Base-by-base conservation (phyloP, 2,113 vertebrate genomes). In the Mobula birostris region DNA sequence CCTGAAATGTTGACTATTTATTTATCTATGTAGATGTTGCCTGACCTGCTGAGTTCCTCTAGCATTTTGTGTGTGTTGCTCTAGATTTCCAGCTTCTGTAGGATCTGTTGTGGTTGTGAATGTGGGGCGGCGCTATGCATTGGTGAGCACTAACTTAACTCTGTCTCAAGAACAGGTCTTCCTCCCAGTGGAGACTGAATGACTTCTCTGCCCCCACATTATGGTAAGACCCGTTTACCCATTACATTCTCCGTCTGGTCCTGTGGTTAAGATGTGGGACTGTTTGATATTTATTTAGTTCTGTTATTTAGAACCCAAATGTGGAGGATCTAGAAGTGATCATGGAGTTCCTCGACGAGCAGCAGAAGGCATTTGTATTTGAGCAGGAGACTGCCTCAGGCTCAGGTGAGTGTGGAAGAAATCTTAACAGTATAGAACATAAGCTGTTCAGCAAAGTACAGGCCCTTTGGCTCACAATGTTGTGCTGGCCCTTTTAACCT, bases 281-380 rank as follows among this genome's bases (percentile, higher is more conserved):
- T 21, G 36, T 72, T 36, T n/a, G 2, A 48, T 92, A 8, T 92
- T 8, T 12, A 12, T 68, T 92, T 92, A 9, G 19, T 48, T 74
- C 21, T 48, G 9, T 74, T 19, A 74, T 68, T 68, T 40, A 92
- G 90, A 92, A 92, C 66, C 90, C 66, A 5, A 15, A 14, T 72
- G 32, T 48, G 68, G 66, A 92, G 68, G 90, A 74, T 72, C 36
- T 92, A 68, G 90, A 92, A 72, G 68, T 70, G 90, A 72, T 36
- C 9, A 74, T 92, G 90, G 90, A 92, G 90, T 92, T 72, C 70
- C 32, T 92, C 17, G 90, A 92, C 36, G 90, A 92, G 90, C n/a
- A 92, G 11, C 90, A 72, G 21, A 7, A 15, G 0, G 27, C 27
- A 15, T 74, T 72, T 27, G 24, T 40, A 19, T 74, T 72, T 24